phyloP scores from a whole-genome alignment of 2,797 vertebrate genomes.

The Leontocebus nigricollis region DNA sequence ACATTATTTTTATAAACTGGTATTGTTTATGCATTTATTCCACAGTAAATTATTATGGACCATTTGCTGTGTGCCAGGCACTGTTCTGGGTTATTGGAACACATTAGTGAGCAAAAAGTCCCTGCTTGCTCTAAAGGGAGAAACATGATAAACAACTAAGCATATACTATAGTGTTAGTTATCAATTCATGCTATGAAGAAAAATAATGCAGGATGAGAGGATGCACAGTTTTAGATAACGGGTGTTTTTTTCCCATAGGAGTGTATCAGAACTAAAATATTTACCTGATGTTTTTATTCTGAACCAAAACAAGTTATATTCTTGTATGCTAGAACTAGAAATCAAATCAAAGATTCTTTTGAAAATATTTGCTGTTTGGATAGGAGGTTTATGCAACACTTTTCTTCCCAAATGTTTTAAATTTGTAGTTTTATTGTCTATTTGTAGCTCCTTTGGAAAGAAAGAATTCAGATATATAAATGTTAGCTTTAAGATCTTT shows the following conservation, averaged over 20 bases:
- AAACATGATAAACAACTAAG: background rate
- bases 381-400: background rate
- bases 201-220: background rate
- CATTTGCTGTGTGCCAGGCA: background rate
- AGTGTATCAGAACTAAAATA: background rate
- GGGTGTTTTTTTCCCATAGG: background rate
- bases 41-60: background rate
- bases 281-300: background rate
- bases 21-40: slow-evolving; percentile 3
- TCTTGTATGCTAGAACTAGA: background rate
- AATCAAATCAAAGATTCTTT: background rate
- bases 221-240: background rate
- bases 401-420: background rate
- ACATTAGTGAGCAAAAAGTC: background rate
- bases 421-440: background rate
- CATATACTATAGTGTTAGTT: background rate
- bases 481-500: slow-evolving; percentile 1
- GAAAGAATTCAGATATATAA: background rate
- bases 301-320: background rate
- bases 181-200: background rate
- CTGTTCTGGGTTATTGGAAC: background rate
- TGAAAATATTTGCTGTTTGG: background rate
- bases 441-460: slow-evolving; percentile 15
- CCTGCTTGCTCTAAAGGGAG: background rate
- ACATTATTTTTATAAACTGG: slow-evolving; percentile 20